A percentile compares a stretch with the other conserved stretches of the same genome.
phyloP scores from a whole-genome alignment of 2,888 invertebrate genomes.

The Thymelicus acteon region DNA sequence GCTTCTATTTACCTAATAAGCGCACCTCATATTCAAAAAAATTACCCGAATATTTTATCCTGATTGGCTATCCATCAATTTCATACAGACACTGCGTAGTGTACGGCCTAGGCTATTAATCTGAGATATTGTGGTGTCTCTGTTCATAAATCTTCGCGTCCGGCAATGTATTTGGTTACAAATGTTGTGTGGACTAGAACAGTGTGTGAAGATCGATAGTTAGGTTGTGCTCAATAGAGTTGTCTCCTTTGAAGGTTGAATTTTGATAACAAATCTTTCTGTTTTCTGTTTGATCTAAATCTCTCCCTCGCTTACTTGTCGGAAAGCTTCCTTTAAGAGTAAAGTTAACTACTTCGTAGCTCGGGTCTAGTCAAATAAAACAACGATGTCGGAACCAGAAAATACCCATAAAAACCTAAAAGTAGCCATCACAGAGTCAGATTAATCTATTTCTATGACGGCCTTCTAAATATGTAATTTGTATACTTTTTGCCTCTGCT shows the following conservation, averaged over 20 bases:
- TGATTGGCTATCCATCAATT: slow-evolving; percentile 64
- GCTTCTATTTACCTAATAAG: slow-evolving; percentile 14
- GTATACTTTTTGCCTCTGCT: neutral
- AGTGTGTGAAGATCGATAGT: slow-evolving; percentile 69
- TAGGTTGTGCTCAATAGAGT: slow-evolving; percentile 52
- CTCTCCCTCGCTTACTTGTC: no score
- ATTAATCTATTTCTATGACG: neutral
- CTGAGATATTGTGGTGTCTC: slow-evolving; percentile 49
- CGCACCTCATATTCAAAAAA: slow-evolving; percentile 30
- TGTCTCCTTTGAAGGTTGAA: slow-evolving; percentile 65
- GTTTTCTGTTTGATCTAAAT: neutral
- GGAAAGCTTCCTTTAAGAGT: no score
- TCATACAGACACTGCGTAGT: slow-evolving; percentile 50
- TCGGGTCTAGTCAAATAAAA: no score
- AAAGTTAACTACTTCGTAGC: no score
- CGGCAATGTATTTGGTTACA: slow-evolving; percentile 54
- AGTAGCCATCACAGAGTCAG: no score
- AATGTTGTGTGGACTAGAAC: slow-evolving; percentile 57
- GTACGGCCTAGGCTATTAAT: slow-evolving; percentile 46
- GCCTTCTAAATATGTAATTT: neutral
- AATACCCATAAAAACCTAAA: no score
- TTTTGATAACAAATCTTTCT: slow-evolving; percentile 47
- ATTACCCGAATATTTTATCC: slow-evolving; percentile 51
- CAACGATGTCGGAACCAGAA: no score
- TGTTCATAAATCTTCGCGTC: slow-evolving; percentile 56